Evolutionary conservation across 92 coral and sea anemone genomes (phyloP).

Genomic region (Porites divaricata): DNA sequence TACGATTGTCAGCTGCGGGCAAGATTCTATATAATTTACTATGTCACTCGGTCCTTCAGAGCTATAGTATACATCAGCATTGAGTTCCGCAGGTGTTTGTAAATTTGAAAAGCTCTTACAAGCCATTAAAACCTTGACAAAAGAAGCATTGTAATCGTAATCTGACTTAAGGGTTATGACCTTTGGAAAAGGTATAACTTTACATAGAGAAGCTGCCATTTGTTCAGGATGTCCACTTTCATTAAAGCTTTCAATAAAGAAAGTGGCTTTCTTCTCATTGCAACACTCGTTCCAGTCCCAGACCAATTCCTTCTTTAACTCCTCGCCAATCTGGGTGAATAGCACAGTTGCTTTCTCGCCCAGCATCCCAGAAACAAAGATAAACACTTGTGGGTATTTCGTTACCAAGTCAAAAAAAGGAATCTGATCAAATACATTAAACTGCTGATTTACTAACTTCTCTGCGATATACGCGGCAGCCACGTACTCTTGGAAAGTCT

Average conservation of each 20-base stretch:
- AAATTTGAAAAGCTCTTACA: background rate
- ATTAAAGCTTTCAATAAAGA: background rate
- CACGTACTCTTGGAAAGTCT: too few relatives aligned
- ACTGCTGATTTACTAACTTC: too few relatives aligned
- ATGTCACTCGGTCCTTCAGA: too few relatives aligned
- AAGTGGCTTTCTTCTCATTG: background rate
- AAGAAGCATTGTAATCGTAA: background rate
- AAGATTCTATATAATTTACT: background rate
- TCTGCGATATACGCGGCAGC: too few relatives aligned
- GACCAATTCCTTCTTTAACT: too few relatives aligned
- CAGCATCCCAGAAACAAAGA: too few relatives aligned
- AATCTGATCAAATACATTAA: too few relatives aligned
- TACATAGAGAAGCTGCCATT: background rate
- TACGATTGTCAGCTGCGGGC: background rate
- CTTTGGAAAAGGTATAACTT: slow-evolving; percentile 13
- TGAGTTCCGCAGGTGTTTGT: background rate
- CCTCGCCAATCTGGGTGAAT: too few relatives aligned
- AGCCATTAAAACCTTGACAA: background rate
- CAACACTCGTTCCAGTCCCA: background rate
- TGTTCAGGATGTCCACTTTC: slow-evolving; percentile 10
- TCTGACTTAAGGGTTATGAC: background rate
- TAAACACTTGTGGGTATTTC: too few relatives aligned
- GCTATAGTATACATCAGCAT: too few relatives aligned
- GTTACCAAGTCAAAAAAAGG: too few relatives aligned
- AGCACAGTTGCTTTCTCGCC: too few relatives aligned